These are phyloP conservation scores for Clarias laeviceps DNA, from an alignment of 2,797 vertebrate species.

Conservation along the genomic window DNA sequence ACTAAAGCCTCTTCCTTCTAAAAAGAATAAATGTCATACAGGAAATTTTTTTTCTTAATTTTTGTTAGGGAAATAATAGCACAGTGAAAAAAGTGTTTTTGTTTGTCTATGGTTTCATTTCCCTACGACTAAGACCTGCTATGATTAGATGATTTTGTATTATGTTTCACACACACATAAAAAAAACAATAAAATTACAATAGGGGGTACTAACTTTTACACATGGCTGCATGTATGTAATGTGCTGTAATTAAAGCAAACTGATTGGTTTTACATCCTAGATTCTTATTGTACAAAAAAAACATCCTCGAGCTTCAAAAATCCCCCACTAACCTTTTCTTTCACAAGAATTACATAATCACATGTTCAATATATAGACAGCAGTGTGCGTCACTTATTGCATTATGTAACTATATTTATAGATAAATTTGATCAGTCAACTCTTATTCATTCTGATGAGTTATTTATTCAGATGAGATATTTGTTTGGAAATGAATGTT, in stretches of 20 bases:
- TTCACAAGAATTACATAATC: neutral
- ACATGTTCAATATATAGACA: slow-evolving; percentile 10
- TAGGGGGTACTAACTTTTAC: too few relatives aligned
- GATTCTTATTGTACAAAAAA: neutral
- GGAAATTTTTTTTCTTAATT: too few relatives aligned
- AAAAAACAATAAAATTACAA: too few relatives aligned
- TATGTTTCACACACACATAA: too few relatives aligned
- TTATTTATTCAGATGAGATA: neutral
- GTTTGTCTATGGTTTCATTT: too few relatives aligned
- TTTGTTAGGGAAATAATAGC: too few relatives aligned
- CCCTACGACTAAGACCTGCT: too few relatives aligned
- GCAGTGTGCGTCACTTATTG: neutral
- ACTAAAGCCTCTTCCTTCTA: too few relatives aligned
- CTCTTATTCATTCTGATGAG: neutral
- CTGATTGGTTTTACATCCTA: neutral
- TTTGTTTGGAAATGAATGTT: neutral
- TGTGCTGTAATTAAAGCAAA: neutral
- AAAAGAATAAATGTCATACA: too few relatives aligned
- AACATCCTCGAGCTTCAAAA: neutral
- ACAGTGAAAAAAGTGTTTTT: too few relatives aligned
- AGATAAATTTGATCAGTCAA: neutral
- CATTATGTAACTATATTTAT: neutral
- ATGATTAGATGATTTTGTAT: too few relatives aligned
- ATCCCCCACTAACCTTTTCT: neutral
- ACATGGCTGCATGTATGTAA: neutral